phyloP scores from a whole-genome alignment of 1,140 invertebrate species.

The Ephestia elutella region DNA sequence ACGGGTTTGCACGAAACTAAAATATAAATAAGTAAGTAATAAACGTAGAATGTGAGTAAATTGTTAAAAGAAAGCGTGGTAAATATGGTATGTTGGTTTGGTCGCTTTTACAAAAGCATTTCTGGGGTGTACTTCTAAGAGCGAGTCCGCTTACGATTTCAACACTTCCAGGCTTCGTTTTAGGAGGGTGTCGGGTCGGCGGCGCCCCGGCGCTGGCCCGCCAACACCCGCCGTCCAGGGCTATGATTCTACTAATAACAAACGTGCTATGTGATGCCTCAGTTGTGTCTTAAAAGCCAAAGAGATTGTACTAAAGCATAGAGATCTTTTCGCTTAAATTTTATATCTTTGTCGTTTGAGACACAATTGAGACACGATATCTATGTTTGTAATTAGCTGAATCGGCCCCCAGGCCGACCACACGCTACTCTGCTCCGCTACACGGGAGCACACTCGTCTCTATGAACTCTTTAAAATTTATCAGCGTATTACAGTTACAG shows the following conservation, averaged over 20 bases:
- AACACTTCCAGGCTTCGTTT: conserved; percentile 23
- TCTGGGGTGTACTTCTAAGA: conserved; percentile 7
- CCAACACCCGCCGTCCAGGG: too few relatives aligned
- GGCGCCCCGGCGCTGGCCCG: not conserved
- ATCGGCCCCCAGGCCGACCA: too few relatives aligned
- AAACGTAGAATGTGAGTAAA: conserved; percentile 4
- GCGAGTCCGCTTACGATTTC: conserved; percentile 19
- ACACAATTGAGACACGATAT: too few relatives aligned
- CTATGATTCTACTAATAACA: not conserved
- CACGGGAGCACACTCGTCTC: not conserved
- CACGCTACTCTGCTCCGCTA: not conserved
- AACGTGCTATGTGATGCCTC: too few relatives aligned
- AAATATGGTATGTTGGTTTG: conserved; percentile 12
- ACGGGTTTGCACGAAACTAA: conserved; percentile 17
- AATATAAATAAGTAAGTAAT: conserved; percentile 9
- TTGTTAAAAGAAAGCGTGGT: conserved; percentile 12
- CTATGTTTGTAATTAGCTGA: too few relatives aligned
- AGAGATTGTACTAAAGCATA: too few relatives aligned
- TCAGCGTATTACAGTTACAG: not conserved
- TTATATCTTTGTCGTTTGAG: too few relatives aligned
- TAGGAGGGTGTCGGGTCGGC: conserved; percentile 3
- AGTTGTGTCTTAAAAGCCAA: too few relatives aligned
- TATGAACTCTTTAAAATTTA: not conserved
- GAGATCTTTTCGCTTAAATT: too few relatives aligned
- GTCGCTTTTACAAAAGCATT: conserved; percentile 15